A percentile compares a stretch with the other conserved stretches of the same genome.
These are phyloP conservation scores for Chaetodon auriga DNA, from an alignment of 2,113 vertebrate species.

Conservation along the genomic window DNA sequence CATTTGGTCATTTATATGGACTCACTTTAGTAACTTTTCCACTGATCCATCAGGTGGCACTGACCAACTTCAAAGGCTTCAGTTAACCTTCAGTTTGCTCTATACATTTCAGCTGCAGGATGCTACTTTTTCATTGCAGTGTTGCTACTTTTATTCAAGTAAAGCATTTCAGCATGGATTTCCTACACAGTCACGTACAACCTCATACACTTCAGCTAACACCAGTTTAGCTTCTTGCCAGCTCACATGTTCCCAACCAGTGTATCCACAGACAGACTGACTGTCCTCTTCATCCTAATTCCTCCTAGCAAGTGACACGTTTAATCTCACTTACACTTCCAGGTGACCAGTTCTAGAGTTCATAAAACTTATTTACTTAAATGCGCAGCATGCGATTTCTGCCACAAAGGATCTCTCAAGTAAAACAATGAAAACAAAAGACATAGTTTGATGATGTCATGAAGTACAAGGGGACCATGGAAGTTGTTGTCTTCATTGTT, in stretches of 20 bases:
- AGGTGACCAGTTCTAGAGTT: not conserved
- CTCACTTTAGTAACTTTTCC: too few species aligned
- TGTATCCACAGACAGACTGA: conserved; percentile 1
- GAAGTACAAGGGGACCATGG: too few species aligned
- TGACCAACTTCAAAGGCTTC: too few species aligned
- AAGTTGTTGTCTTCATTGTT: too few species aligned
- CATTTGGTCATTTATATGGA: not conserved
- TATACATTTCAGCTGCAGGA: not conserved
- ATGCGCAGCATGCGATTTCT: too few species aligned
- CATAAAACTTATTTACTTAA: not conserved
- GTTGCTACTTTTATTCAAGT: not conserved
- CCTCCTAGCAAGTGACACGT: conserved; percentile 3
- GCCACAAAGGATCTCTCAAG: too few species aligned
- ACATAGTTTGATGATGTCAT: too few species aligned
- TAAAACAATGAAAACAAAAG: too few species aligned
- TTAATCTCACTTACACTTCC: conserved; percentile 10
- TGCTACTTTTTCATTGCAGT: not conserved
- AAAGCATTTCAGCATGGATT: not conserved
- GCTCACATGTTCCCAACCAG: not conserved
- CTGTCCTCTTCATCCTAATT: not conserved
- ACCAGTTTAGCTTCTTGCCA: not conserved
- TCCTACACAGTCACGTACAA: too few species aligned
- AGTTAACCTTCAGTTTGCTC: too few species aligned
- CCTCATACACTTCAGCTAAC: too few species aligned
- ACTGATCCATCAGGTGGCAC: not conserved